phyloP scores from a whole-genome alignment of 2,888 invertebrate genomes.

The Quadroppia sp. region DNA sequence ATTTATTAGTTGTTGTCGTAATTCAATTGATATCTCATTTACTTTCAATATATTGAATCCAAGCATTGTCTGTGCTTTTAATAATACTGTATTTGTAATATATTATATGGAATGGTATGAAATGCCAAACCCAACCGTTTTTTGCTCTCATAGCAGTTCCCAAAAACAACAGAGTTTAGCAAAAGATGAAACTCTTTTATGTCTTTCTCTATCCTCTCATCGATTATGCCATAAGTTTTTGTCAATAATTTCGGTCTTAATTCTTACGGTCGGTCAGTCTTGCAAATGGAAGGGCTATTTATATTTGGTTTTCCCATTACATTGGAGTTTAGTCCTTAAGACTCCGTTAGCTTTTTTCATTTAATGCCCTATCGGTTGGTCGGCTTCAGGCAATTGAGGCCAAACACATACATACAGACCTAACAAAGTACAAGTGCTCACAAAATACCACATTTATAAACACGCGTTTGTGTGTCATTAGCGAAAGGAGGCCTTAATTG shows the following conservation, averaged over 20 bases:
- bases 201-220: neutral
- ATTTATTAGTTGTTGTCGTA: slow-evolving; percentile 35
- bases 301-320: slow-evolving; percentile 36
- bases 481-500: slow-evolving; percentile 15
- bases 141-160: neutral
- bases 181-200: slow-evolving; percentile 13
- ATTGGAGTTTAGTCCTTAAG: neutral
- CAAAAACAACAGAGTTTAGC: neutral
- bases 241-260: slow-evolving; percentile 8
- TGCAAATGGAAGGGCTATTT: slow-evolving; percentile 37
- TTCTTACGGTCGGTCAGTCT: slow-evolving; percentile 20
- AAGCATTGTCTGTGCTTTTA: neutral
- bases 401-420: neutral
- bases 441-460: slow-evolving; percentile 29
- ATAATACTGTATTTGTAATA: neutral
- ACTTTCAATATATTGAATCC: neutral
- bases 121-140: slow-evolving; percentile 17
- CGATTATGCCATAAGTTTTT: neutral
- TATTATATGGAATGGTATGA: slow-evolving; percentile 7
- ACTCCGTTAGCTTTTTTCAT: slow-evolving; percentile 31
- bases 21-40: slow-evolving; percentile 35
- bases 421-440: neutral
- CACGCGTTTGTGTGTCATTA: slow-evolving; percentile 34
- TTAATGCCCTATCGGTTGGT: slow-evolving; percentile 32
- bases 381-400: slow-evolving; percentile 35